phyloP scores from a whole-genome alignment of 2,113 vertebrate genomes.

The Osmerus eperlanus region DNA sequence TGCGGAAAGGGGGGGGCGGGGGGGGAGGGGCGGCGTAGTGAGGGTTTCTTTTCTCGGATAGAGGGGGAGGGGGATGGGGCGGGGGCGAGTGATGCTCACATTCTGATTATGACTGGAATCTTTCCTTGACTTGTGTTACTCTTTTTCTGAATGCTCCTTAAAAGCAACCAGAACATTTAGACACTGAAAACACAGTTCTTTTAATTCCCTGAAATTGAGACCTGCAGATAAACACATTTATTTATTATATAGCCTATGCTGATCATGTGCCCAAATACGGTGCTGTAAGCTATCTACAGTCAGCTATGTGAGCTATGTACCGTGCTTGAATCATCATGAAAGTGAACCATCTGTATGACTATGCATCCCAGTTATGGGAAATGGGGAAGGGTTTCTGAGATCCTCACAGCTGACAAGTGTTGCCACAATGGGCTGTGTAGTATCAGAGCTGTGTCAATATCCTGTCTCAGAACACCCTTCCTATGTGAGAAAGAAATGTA shows the following conservation, averaged over 20 bases:
- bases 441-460: slow-evolving; percentile 42
- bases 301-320: not conserved
- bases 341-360: not conserved
- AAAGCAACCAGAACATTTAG: not conserved
- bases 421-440: slow-evolving; percentile 17
- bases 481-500: not conserved
- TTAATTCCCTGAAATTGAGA: too few relatives aligned
- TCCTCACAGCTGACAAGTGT: slow-evolving; percentile 4
- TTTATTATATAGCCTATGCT: not conserved
- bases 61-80: not conserved
- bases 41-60: slow-evolving; percentile 30
- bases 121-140: too few relatives aligned
- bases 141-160: not conserved
- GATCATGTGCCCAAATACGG: not conserved
- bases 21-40: slow-evolving; percentile 8
- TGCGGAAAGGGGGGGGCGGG: not conserved
- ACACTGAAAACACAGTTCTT: too few relatives aligned
- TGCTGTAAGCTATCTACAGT: not conserved
- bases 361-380: slow-evolving; percentile 33
- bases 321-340: not conserved
- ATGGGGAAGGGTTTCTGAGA: slow-evolving; percentile 8
- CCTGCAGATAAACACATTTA: too few relatives aligned
- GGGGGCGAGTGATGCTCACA: not conserved
- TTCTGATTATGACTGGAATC: too few relatives aligned
- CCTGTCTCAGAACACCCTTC: slow-evolving; percentile 17